Percentiles rank a stretch among this genome's conserved stretches.
Evolutionary conservation across 2,888 invertebrate species (phyloP).

Genomic region (Scotopteryx bipunctaria): DNA sequence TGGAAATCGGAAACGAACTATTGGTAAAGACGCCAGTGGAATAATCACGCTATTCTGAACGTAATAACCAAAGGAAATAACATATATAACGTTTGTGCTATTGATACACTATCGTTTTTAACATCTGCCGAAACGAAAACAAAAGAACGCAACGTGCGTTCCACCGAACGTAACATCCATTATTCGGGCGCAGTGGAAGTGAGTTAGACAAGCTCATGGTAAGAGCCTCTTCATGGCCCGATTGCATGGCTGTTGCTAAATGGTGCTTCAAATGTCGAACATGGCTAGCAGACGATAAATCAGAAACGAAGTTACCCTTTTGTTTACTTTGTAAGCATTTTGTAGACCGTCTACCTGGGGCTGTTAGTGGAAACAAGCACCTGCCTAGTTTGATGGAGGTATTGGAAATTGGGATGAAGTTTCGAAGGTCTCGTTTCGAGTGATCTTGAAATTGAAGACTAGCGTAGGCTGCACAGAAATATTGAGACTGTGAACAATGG

Average conservation of each 20-base stretch:
- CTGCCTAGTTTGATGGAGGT: constrained; percentile 2
- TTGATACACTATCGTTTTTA: neutral
- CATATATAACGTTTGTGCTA: too few relatives aligned
- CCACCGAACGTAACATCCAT: too few relatives aligned
- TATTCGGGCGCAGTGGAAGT: too few relatives aligned
- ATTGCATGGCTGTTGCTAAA: constrained; percentile 19
- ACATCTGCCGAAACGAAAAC: too few relatives aligned
- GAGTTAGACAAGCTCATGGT: constrained; percentile 2
- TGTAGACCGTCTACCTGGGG: neutral
- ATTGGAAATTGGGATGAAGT: constrained; percentile 1
- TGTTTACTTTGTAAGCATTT: constrained; percentile 3
- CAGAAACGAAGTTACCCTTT: constrained; percentile 1
- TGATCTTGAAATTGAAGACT: too few relatives aligned
- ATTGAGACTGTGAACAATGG: too few relatives aligned
- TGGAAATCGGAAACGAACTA: too few relatives aligned
- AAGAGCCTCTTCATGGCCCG: constrained; percentile 3
- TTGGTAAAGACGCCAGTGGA: too few relatives aligned
- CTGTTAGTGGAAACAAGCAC: neutral
- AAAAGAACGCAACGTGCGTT: too few relatives aligned
- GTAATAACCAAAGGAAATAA: too few relatives aligned
- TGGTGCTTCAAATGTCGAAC: constrained; percentile 19
- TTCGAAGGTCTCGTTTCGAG: neutral
- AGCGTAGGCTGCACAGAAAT: too few relatives aligned
- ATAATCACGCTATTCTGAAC: too few relatives aligned
- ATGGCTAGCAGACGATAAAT: constrained; percentile 16